Percentiles rank a stretch among this genome's conserved stretches.
Evolutionary conservation across 1,140 invertebrate genomes (phyloP).

Genomic region (Helicoverpa zea): DNA sequence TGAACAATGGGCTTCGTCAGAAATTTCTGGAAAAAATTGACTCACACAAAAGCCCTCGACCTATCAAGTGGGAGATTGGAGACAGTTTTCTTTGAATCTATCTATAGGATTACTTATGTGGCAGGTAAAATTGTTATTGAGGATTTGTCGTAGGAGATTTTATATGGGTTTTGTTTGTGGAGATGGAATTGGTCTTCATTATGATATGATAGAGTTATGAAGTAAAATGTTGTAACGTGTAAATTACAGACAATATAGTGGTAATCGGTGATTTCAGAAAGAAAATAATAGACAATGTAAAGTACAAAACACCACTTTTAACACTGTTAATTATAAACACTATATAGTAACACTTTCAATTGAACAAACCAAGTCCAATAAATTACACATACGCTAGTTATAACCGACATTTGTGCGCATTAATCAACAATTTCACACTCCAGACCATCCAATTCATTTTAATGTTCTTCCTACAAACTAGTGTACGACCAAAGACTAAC

Average conservation of each 20-base stretch:
- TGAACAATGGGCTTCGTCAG: constrained; percentile 59
- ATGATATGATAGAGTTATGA: too few relatives aligned
- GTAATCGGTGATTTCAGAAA: too few relatives aligned
- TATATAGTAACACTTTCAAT: constrained; percentile 2
- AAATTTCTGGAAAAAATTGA: constrained; percentile 64
- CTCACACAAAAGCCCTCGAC: constrained; percentile 67
- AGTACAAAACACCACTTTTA: too few relatives aligned
- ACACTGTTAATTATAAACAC: constrained; percentile 1
- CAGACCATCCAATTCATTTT: constrained; percentile 26
- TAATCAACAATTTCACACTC: constrained; percentile 32
- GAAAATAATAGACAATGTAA: too few relatives aligned
- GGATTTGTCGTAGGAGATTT: background rate
- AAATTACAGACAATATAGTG: too few relatives aligned
- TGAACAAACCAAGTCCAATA: background rate
- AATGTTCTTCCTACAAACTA: constrained; percentile 1
- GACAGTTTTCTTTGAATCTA: constrained; percentile 69
- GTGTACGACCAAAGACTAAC: constrained; percentile 3
- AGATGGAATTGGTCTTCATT: background rate
- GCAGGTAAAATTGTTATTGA: constrained; percentile 61
- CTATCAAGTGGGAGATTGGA: constrained; percentile 69
- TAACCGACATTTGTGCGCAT: constrained; percentile 11
- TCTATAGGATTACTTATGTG: constrained; percentile 72
- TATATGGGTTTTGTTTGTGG: background rate
- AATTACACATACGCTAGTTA: constrained; percentile 1
- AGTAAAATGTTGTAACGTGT: too few relatives aligned